Evolutionary conservation across 2,888 invertebrate species (phyloP), one percentile per base, ranked within the genome.

Genomic region (Myopa testacea): DNA sequence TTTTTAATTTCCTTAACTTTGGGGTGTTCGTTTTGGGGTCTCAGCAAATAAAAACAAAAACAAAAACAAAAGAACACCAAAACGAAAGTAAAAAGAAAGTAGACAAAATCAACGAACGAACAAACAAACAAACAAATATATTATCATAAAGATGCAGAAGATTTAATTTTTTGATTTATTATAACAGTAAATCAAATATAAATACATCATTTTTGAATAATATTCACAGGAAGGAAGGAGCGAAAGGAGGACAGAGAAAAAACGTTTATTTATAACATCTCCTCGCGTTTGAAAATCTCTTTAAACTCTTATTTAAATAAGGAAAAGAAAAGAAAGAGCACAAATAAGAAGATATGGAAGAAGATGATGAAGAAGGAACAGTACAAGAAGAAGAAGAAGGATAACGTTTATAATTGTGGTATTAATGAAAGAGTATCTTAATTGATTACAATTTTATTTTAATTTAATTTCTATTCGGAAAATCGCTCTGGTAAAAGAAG

Each of bases 1-100:
- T 69, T 69, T 69, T 69, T 69, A 69, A 69, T 69, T 69, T 69
- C 69, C 69, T 38, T 67, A 38, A 19, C 67, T 37, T 14, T 40
- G 58, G n/a, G 62, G n/a, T 63, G 62, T 19, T 58, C n/a, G 58
- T 4, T 58, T 12, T 4, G 12, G 58, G 19, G 19, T 58, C 16
- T n/a, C 16, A 58, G 58, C n/a, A n/a, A n/a, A n/a, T n/a, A n/a
- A 19, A 58, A 58, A 58, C 19, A 58, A 58, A 58, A 16, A 16
- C 58, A 58, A 52, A 8, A 52, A 52, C 8, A 52, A 52, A 52
- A 16, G n/a, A 58, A 58, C n/a, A 58, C 4, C n/a, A 34, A 26
- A 34, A 34, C 6, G 8, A 4, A 5, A 34, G 40, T 19, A 16
- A 19, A 69, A 50, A 16, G n/a, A 16, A 14, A 67, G 19, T 19